Evolutionary conservation across 2,888 invertebrate species (phyloP), one percentile per base, ranked within the genome.

Genomic region (Agrypnus murinus): DNA sequence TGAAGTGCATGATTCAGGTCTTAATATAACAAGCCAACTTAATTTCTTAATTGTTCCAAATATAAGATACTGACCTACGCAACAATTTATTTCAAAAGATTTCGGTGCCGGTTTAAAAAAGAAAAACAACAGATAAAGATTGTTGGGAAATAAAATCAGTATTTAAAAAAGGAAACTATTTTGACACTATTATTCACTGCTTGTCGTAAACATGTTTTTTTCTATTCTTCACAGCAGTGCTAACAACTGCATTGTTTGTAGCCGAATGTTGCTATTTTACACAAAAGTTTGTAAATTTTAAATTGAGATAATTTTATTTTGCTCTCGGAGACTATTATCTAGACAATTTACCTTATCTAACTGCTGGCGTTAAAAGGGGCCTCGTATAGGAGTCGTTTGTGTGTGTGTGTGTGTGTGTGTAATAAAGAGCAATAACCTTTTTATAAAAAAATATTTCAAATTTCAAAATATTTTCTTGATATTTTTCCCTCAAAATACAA

Each of bases 31-130:
- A n/a, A n/a, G n/a, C n/a, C n/a, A n/a, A n/a, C n/a, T n/a, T n/a
- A n/a, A n/a, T n/a, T n/a, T n/a, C n/a, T n/a, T n/a, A n/a, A n/a
- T n/a, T n/a, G n/a, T n/a, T n/a, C n/a, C n/a, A n/a, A n/a, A n/a
- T n/a, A n/a, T n/a, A 55, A 19, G 31, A 15, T 15, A 58, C 59
- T 50, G 59, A 64, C 55, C 67, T 73, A 58, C 55, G 45, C 14
- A 63, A 66, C 36, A 64, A 63, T 46, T 68, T 6, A 53, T 53
- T 53, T 53, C 19, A 53, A 32, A n/a, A n/a, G n/a, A n/a, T n/a
- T n/a, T n/a, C n/a, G n/a, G n/a, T n/a, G n/a, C n/a, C n/a, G n/a
- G n/a, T n/a, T n/a, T n/a, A n/a, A n/a, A n/a, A n/a, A n/a, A n/a
- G n/a, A n/a, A n/a, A n/a, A 10, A n/a, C n/a, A 5, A 14, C 48